Conservation (phyloP, 2,113 vertebrate genomes). For the Nesogale talazaci region DNA sequence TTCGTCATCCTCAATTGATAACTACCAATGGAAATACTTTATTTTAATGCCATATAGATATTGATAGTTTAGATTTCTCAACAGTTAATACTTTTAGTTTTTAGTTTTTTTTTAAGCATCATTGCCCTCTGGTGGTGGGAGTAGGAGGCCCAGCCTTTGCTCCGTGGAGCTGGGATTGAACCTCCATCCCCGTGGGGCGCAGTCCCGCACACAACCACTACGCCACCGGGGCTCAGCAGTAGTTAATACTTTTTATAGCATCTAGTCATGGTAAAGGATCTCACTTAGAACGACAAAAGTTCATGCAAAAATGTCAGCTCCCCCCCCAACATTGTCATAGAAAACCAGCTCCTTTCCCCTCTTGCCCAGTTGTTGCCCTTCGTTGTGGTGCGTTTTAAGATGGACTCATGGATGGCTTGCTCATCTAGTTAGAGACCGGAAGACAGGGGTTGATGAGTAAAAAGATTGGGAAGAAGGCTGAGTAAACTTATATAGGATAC, state of each 20-base stretch:
- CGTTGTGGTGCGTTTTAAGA: neutral
- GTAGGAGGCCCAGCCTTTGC: no score
- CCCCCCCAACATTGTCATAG: neutral
- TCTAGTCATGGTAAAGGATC: neutral
- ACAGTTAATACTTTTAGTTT: constrained; percentile 51
- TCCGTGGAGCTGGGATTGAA: no score
- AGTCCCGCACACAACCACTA: no score
- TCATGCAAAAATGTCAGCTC: neutral
- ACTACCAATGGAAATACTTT: neutral
- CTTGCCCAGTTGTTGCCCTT: constrained; percentile 40
- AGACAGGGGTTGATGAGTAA: neutral
- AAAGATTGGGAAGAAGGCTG: neutral
- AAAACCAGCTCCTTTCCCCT: constrained; percentile 14
- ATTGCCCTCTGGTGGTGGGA: no score
- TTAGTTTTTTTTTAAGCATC: no score
- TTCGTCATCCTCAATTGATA: constrained; percentile 17
- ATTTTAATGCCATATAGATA: constrained; percentile 41
- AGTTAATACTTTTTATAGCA: constrained; percentile 46
- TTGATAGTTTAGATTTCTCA: constrained; percentile 18
- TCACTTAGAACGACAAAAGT: constrained; percentile 38
- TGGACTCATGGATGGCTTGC: neutral
- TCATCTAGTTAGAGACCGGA: constrained; percentile 3
- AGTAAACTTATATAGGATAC: neutral
- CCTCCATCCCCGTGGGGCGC: no score
- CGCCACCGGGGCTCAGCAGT: no score